A percentile compares a stretch with the other conserved stretches of the same genome.
These are phyloP conservation scores for Poeciliopsis retropinna DNA, from an alignment of 2,113 vertebrate genomes.

Conservation along the genomic window DNA sequence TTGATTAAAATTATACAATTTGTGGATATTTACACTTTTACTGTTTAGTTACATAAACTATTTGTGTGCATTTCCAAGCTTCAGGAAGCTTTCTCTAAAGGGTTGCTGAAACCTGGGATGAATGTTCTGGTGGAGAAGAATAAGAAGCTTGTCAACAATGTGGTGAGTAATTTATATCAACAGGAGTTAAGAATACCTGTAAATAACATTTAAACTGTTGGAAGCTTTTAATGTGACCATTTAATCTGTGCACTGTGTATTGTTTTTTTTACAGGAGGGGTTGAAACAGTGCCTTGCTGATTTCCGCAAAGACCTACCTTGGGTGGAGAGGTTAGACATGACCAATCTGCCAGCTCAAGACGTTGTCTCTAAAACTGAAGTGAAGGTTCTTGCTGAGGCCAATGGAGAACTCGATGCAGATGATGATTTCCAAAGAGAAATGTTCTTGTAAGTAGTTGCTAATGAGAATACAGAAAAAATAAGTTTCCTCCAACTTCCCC, in stretches of 20 bases:
- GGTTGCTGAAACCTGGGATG: constrained; percentile 89
- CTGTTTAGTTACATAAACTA: not conserved
- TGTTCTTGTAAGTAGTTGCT: constrained; percentile 89
- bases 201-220: no score
- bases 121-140: constrained; percentile 85
- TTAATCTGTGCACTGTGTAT: not conserved
- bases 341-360: constrained; percentile 79
- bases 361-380: constrained; percentile 48
- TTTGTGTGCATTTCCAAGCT: constrained; percentile 75
- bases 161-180: constrained; percentile 79
- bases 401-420: constrained; percentile 79
- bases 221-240: no score
- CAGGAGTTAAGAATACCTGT: no score
- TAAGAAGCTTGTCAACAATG: constrained; percentile 82
- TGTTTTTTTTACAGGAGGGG: constrained; percentile 78
- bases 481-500: no score
- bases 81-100: constrained; percentile 88
- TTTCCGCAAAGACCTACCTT: constrained; percentile 84
- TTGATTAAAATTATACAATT: not conserved
- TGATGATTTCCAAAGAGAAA: constrained; percentile 95
- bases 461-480: no score
- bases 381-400: constrained; percentile 26
- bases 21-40: not conserved
- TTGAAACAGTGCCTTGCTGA: constrained; percentile 87
- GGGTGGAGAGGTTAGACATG: constrained; percentile 92